Percentiles rank a stretch among this genome's conserved stretches.
Conservation (phyloP, 2,797 vertebrate species). For the Odontamblyopus rebecca region DNA sequence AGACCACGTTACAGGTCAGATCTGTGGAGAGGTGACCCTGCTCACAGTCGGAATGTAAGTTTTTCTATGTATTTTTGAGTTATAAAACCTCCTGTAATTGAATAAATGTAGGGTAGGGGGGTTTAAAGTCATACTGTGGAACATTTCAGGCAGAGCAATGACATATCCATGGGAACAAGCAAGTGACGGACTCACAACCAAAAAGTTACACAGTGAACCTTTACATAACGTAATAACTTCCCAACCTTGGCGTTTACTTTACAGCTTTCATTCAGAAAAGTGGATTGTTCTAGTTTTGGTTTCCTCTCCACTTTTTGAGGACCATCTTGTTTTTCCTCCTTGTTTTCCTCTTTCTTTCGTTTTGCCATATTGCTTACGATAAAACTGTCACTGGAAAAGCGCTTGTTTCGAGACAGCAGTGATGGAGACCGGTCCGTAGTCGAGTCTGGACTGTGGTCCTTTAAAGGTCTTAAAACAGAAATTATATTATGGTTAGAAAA, state of each 20-base stretch:
- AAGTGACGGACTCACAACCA: too few species aligned
- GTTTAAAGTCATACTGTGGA: too few species aligned
- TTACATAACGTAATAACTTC: not conserved
- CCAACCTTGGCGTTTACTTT: slow-evolving; percentile 31
- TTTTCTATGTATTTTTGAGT: too few species aligned
- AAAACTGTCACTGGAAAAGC: slow-evolving; percentile 28
- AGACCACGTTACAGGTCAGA: too few species aligned
- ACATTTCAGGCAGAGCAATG: too few species aligned
- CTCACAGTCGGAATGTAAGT: too few species aligned
- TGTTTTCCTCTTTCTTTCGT: slow-evolving; percentile 72
- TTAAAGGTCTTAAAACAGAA: not conserved
- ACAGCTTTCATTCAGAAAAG: slow-evolving; percentile 4
- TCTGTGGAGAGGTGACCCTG: too few species aligned
- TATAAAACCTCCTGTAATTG: too few species aligned
- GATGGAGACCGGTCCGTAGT: slow-evolving; percentile 71
- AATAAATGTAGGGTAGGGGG: too few species aligned
- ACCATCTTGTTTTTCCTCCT: slow-evolving; percentile 33
- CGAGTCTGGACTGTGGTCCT: slow-evolving; percentile 50
- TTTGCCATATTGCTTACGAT: slow-evolving; percentile 65
- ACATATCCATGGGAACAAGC: too few species aligned
- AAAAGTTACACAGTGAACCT: too few species aligned
- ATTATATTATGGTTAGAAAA: not conserved
- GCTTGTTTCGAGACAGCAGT: slow-evolving; percentile 70
- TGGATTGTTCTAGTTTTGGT: not conserved
- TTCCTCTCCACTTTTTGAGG: slow-evolving; percentile 18